Evolutionary conservation across 2,113 vertebrate genomes (phyloP).

Genomic region (Ramphastos sulfuratus): DNA sequence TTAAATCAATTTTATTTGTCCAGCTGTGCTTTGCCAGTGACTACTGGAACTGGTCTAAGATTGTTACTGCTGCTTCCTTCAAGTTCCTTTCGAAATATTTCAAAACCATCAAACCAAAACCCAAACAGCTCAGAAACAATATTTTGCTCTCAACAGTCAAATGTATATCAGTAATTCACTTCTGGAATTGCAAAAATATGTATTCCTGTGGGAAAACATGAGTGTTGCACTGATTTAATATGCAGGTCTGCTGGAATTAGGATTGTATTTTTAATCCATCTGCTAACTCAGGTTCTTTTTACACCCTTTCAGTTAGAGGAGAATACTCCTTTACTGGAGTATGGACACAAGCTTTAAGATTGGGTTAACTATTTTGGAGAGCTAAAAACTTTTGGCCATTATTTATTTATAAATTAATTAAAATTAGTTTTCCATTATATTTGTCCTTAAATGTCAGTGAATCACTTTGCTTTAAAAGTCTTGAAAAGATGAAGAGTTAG

Average conservation of each 20-base stretch:
- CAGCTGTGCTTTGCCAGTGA: not conserved
- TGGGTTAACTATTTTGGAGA: not conserved
- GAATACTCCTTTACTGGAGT: not conserved
- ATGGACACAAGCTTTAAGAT: not conserved
- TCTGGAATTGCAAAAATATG: not conserved
- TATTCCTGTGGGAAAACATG: not conserved
- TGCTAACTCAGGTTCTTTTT: not conserved
- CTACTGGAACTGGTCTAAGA: not conserved
- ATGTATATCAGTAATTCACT: not conserved
- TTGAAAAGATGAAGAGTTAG: not conserved
- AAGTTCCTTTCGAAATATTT: not conserved
- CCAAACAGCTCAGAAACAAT: not conserved
- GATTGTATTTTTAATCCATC: not conserved
- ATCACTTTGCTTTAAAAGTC: not conserved
- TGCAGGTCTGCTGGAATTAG: not conserved
- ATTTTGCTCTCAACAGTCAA: not conserved
- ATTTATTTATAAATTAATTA: not conserved
- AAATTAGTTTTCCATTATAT: not conserved
- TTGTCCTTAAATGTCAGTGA: not conserved
- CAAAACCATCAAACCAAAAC: not conserved
- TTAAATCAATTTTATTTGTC: not conserved
- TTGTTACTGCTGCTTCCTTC: not conserved
- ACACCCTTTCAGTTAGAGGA: not conserved
- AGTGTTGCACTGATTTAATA: not conserved
- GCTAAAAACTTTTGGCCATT: not conserved